These are phyloP conservation scores for Prochilodus magdalenae DNA, from an alignment of 2,113 vertebrate species.

Conservation along the genomic window DNA sequence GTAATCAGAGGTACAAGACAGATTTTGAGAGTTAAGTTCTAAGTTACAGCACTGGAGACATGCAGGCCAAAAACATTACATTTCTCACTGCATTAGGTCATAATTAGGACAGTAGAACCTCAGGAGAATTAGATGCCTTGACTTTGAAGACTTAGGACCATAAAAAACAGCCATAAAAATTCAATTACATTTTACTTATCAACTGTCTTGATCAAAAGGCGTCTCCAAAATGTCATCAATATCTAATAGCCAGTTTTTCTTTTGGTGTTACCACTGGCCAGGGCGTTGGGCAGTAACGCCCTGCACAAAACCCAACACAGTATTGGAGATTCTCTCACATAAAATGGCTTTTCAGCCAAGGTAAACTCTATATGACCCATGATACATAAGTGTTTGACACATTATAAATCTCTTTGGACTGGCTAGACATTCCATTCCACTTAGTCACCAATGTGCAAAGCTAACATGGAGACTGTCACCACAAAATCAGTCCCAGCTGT, in stretches of 20 bases:
- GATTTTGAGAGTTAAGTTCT: too few relatives aligned
- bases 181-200: background rate
- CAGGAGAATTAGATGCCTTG: too few relatives aligned
- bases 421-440: slow-evolving; percentile 52
- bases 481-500: slow-evolving; percentile 56
- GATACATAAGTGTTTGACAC: slow-evolving; percentile 15
- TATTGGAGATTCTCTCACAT: background rate
- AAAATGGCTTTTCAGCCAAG: background rate
- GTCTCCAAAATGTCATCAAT: background rate
- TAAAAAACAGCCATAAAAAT: too few relatives aligned
- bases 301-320: background rate
- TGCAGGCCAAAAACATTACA: too few relatives aligned
- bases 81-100: too few relatives aligned
- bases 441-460: slow-evolving; percentile 38
- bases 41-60: too few relatives aligned
- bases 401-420: slow-evolving; percentile 43
- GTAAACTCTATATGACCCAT: slow-evolving; percentile 29
- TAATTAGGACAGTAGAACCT: too few relatives aligned
- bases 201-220: background rate
- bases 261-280: background rate
- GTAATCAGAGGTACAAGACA: too few relatives aligned
- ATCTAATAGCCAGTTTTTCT: background rate
- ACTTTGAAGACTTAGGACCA: too few relatives aligned
- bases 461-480: slow-evolving; percentile 44
- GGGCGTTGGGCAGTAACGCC: background rate